These are phyloP conservation scores for Pediacus dermestoides DNA, from an alignment of 2,888 invertebrate species.

Conservation along the genomic window DNA sequence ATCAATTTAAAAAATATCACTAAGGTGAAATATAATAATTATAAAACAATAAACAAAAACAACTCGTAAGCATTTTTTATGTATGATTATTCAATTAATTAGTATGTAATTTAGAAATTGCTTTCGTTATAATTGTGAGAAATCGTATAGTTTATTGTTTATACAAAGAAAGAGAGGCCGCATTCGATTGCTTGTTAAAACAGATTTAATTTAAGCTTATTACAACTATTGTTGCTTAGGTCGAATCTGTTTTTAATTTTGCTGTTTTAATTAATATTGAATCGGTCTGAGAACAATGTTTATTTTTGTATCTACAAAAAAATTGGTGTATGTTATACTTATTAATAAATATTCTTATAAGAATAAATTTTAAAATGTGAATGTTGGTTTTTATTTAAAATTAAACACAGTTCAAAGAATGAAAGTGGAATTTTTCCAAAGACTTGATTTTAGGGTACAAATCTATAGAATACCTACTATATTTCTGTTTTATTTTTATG, in stretches of 20 bases:
- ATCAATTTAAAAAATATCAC: too few species aligned
- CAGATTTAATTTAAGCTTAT: slow-evolving; percentile 6
- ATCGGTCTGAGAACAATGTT: slow-evolving; percentile 9
- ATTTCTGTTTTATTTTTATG: too few species aligned
- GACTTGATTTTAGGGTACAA: too few species aligned
- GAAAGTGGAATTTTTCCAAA: too few species aligned
- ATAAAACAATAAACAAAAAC: slow-evolving; percentile 1
- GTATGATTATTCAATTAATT: slow-evolving; percentile 8
- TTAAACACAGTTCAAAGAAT: too few species aligned
- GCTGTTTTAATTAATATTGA: slow-evolving; percentile 9
- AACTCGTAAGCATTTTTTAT: slow-evolving; percentile 12
- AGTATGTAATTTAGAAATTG: slow-evolving; percentile 15
- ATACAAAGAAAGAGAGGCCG: slow-evolving; percentile 11
- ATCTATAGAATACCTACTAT: too few species aligned
- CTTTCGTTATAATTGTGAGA: too few species aligned
- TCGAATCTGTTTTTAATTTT: slow-evolving; percentile 7
- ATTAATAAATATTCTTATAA: neutral
- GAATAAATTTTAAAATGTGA: neutral
- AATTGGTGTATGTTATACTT: neutral
- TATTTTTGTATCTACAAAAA: neutral
- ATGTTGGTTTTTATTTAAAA: too few species aligned
- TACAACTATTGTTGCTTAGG: slow-evolving; percentile 9
- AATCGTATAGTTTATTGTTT: too few species aligned
- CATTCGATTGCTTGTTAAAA: slow-evolving; percentile 13
- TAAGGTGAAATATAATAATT: too few species aligned